Evolutionary conservation across 2,888 invertebrate genomes (phyloP), one percentile per base, ranked within the genome.

Genomic region (Atethmia centrago): DNA sequence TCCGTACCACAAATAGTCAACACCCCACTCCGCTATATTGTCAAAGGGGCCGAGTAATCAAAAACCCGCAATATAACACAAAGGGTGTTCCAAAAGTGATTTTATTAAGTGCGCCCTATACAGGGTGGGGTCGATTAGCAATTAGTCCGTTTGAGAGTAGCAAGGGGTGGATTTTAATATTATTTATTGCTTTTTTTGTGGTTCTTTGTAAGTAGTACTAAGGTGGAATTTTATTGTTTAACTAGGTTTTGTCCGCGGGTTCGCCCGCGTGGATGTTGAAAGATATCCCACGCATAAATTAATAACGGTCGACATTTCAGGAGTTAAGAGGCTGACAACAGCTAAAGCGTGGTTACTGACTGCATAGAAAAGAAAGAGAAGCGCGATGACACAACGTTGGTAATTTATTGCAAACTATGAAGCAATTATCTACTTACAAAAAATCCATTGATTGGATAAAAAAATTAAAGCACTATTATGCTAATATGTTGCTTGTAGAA

Each of bases 61-160:
- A 75, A 86, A 80, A 77, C 85, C 87, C 84, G 80, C 85, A 82
- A 82, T 89, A 87, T 88, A 85, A 88, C 85, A 88, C 87, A 86
- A 79, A 89, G 90, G 90, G 87, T 90, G 89, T 88, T 85, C 84
- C 74, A 88, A 90, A 89, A 89, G 88, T 92, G 93, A 93, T 93
- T 94, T 93, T 93, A 94, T 94, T 93, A 93, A 86, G 88, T 87
- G 93, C 92, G 90, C 88, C 86, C 84, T 83, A 87, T 89, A 90
- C 88, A 89, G 88, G 88, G 87, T 88, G 88, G 92, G 88, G 86
- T 81, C 87, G 88, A 92, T 92, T 91, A 90, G 88, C 89, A 91
- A 90, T 90, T 89, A 90, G 85, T 42, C n/a, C 63, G 72, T 71
- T 77, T 71, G 72, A 74, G 71, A 53, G 81, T 49, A 55, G 7